Evolutionary conservation across 2,113 vertebrate species (phyloP), one percentile per base, ranked within the genome.

Genomic region (Myotis lucifugus): DNA sequence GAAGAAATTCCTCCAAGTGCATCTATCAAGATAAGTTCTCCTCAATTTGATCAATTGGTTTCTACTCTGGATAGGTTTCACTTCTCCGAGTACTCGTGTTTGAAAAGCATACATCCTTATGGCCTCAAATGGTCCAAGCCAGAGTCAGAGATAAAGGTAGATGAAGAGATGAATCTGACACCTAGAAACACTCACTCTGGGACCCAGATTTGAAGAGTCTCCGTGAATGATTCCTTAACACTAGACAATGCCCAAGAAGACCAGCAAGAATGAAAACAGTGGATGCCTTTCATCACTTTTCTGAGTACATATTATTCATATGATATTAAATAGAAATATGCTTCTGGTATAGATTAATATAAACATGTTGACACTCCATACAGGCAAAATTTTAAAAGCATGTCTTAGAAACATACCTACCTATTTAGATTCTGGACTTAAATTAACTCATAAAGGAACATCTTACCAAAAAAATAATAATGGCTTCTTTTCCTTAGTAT

Each of bases 241-340:
- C 23, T 1, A 84, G 8, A 50, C 3, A 42, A 86, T 48, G 34
- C 17, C 76, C 64, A 79, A 87, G 42, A 1, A 86, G 52, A 66
- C 40, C 37, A 56, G 48, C 32, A 66, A 92, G 70, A 93, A 72
- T 61, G 21, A 9, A 81, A 90, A 74, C 4, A 54, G 8, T 29
- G 54, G 42, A 23, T 76, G 37, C 17, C 69, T 95, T 86, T 84
- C 37, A 79, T 64, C 23, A 17, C 21, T 52, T 52, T 56, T 50
- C 10, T 74, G n/a, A 88, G 19, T n/a, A 67, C 59, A 48, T 85
- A 50, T 91, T 81, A 93, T n/a, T 88, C 50, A 86, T n/a, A 14
- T 42, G 6, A 48, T 48, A 83, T 0, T 61, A n/a, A 83, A 76
- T 13, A 67, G 34, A 82, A 88, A 82, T 21, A 66, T 15, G 48